These are phyloP conservation scores for Schizaphis graminum DNA, from an alignment of 2,888 invertebrate genomes.

Conservation along the genomic window DNA sequence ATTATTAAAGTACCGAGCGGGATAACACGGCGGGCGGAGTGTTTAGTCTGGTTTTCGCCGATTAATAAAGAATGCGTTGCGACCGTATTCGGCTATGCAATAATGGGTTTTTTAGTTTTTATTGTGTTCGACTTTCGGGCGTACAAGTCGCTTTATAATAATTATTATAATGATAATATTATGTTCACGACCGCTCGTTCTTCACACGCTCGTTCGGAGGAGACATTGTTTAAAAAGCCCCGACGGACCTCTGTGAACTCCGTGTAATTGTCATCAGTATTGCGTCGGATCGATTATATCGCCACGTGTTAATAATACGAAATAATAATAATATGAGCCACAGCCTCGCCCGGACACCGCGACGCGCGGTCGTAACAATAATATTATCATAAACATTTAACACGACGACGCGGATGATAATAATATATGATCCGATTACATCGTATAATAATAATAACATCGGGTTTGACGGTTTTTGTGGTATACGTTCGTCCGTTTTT, in stretches of 20 bases:
- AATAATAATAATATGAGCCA: neutral
- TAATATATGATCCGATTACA: neutral
- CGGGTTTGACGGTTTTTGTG: neutral
- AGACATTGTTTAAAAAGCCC: neutral
- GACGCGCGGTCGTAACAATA: neutral
- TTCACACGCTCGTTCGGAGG: neutral
- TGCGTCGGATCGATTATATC: neutral
- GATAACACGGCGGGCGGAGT: neutral
- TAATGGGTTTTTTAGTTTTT: neutral
- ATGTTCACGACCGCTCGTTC: neutral
- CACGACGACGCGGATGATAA: neutral
- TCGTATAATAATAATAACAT: neutral
- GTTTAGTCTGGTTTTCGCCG: neutral
- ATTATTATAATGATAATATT: too few relatives aligned
- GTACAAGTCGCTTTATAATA: neutral
- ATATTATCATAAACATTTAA: neutral
- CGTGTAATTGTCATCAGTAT: neutral
- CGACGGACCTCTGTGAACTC: neutral
- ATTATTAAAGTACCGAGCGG: neutral
- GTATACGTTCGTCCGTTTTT: neutral
- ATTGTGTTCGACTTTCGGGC: neutral
- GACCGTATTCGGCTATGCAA: too few relatives aligned
- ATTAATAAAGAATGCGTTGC: neutral
- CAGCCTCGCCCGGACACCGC: neutral
- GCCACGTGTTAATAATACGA: neutral